Evolutionary conservation across 2,888 invertebrate genomes (phyloP).

Genomic region (Drosophila formosana): DNA sequence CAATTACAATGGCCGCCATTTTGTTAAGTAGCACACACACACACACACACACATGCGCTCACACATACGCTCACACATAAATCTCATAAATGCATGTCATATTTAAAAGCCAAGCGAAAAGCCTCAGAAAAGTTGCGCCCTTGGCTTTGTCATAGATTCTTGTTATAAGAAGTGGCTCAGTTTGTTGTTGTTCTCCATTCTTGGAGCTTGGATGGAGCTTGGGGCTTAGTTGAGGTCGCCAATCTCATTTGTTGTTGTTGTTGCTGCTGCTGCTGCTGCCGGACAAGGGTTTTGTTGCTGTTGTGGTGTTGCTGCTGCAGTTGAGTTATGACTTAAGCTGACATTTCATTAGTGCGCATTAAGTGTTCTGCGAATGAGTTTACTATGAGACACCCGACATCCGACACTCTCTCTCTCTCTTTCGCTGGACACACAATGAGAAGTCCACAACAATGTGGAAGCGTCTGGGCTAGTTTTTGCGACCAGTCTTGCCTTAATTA

Average conservation of each 20-base stretch:
- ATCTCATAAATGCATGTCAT: slow-evolving; percentile 80
- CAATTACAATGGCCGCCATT: slow-evolving; percentile 77
- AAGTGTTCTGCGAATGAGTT: slow-evolving; percentile 79
- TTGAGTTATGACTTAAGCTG: slow-evolving; percentile 84
- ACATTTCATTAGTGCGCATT: slow-evolving; percentile 83
- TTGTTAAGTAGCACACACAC: slow-evolving; percentile 42
- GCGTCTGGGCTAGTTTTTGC: slow-evolving; percentile 3
- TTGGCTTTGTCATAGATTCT: slow-evolving; percentile 66
- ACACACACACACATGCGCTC: slow-evolving; percentile 11
- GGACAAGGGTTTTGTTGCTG: slow-evolving; percentile 27
- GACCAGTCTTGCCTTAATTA: slow-evolving; percentile 64
- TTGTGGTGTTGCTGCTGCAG: slow-evolving; percentile 54
- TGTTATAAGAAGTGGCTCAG: slow-evolving; percentile 55
- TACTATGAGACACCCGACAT: slow-evolving; percentile 46
- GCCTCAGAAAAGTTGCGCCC: slow-evolving; percentile 56
- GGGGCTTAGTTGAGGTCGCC: slow-evolving; percentile 31
- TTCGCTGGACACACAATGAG: not conserved
- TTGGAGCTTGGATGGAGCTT: slow-evolving; percentile 6
- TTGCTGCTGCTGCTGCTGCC: not conserved
- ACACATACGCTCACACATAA: slow-evolving; percentile 50
- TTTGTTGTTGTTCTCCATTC: slow-evolving; percentile 14
- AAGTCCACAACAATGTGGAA: not conserved
- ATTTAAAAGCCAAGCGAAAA: slow-evolving; percentile 73
- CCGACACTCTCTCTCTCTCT: slow-evolving; percentile 16
- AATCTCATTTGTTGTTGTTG: slow-evolving; percentile 38